Conservation (phyloP, 2,797 vertebrate species). For the Lepus townsendii region DNA sequence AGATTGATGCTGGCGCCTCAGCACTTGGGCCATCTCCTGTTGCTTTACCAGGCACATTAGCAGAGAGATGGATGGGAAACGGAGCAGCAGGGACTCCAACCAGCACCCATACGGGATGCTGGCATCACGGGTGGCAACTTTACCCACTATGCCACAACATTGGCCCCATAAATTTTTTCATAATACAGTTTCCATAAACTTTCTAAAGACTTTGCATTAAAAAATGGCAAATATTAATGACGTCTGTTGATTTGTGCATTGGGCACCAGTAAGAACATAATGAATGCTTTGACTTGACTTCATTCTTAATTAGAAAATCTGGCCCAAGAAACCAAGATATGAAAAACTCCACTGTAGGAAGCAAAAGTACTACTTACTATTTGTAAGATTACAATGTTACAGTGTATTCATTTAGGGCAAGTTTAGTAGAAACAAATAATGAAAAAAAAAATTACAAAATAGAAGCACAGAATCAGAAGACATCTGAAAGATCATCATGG, state of each 20-base stretch:
- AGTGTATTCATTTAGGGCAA: not conserved
- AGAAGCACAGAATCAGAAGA: not conserved
- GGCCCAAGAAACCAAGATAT: not conserved
- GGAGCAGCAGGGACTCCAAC: too few species aligned
- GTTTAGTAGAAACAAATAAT: not conserved
- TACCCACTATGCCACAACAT: too few species aligned
- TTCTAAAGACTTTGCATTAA: too few species aligned
- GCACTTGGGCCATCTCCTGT: too few species aligned
- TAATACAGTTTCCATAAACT: too few species aligned
- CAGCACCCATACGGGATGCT: too few species aligned
- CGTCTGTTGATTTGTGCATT: not conserved
- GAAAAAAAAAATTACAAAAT: not conserved
- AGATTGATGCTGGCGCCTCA: too few species aligned
- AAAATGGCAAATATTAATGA: too few species aligned
- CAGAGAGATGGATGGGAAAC: too few species aligned
- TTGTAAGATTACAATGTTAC: not conserved
- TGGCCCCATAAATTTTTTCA: too few species aligned
- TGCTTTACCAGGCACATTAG: too few species aligned
- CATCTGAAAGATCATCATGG: not conserved
- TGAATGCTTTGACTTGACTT: not conserved
- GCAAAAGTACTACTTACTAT: not conserved
- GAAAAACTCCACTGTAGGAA: not conserved
- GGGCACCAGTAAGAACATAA: not conserved
- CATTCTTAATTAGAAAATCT: conserved; percentile 7
- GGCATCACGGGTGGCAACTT: too few species aligned